Base-by-base conservation (phyloP, 1,140 invertebrate genomes). In the Drosophila grimshawi region DNA sequence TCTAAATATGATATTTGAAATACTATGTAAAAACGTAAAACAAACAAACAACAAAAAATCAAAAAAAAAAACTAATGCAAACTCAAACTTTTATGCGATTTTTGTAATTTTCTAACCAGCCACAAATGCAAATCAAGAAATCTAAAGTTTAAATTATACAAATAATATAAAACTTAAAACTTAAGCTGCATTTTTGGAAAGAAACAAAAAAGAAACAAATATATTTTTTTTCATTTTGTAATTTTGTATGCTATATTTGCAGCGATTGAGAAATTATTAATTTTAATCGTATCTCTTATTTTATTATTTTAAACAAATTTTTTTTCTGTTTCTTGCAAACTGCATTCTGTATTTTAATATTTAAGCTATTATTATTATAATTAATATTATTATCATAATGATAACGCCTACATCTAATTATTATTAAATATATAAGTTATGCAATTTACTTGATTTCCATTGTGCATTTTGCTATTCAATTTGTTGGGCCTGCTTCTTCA, bases 361-460 rank as follows among this genome's bases (percentile, higher is more conserved):
- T 60, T 86, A 86, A 88, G 82, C 71, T 82, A 86, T 86, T 81
- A 86, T 86, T 86, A 85, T 67, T 60, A 67, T 52, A 57, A 64
- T 49, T 56, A 57, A 45, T 59, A 66, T 56, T 53, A 57, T 66
- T 39, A 66, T 66, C 61, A 55, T 39, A 66, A 72, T 61, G 48
- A 61, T 69, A 74, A 69, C 43, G 59, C 61, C 46, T 74, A 73
- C 39, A 61, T 39, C 33, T 68, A 74, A 86, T 78, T 86, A 78
- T 86, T 86, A 81, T 86, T 86, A 86, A 88, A 86, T 86, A 86
- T 88, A 88, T 86, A 86, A 86, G 82, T 86, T 88, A 86, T 81
- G 76, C 65, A 88, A 86, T 81, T 66, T 46, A 30, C 49, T 61
- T 61, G 53, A 49, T 64, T 63, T 62, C 59, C 19, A 37, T 39